Base-by-base conservation (phyloP, 2,797 vertebrate species). In the Tympanoctomys barrerae region DNA sequence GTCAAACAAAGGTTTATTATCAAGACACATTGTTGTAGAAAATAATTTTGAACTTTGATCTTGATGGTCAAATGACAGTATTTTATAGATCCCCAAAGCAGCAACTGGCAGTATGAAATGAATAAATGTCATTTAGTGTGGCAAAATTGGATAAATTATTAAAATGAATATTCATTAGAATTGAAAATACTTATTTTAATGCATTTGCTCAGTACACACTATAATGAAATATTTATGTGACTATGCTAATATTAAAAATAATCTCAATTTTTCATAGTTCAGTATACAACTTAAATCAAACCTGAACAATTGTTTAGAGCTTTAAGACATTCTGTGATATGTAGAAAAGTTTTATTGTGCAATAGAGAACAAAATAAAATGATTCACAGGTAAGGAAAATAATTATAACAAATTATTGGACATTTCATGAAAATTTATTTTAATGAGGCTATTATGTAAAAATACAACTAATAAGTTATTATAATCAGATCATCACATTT, bases 281-380 rank as follows among this genome's bases (percentile, higher is more conserved):
- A 10, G 2, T 26, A 36, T 2, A 52, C 14, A 75, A 42, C 24
- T 70, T 88, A 77, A 61, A 3, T 52, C 52, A 71, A 64, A 93
- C 28, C 31, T 71, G 12, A 87, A 18, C 64, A 73, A 86, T 57
- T 4, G 33, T 54, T 75, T 70, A 93, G 33, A 87, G 12, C 89
- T 39, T 42, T 39, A 79, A 59, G 49, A 49, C 1, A 7, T 89
- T 52, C 28, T 75, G 49, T 79, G 81, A 73, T 42, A 91, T 21
- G 2, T 19, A 64, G 26, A 82, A 70, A 88, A 84, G 0, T 1
- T 79, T 49, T 87, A 54, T 9, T 90, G 19, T 68, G 1, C 46
- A 96, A 89, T 57, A 64, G 57, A 79, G 91, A 93, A 52, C 46
- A 12, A n/a, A 85, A 54, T 80, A 6, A 86, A 92, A 90, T 85